Base-by-base conservation (phyloP, 2,113 vertebrate species). In the Acanthisitta chloris region DNA sequence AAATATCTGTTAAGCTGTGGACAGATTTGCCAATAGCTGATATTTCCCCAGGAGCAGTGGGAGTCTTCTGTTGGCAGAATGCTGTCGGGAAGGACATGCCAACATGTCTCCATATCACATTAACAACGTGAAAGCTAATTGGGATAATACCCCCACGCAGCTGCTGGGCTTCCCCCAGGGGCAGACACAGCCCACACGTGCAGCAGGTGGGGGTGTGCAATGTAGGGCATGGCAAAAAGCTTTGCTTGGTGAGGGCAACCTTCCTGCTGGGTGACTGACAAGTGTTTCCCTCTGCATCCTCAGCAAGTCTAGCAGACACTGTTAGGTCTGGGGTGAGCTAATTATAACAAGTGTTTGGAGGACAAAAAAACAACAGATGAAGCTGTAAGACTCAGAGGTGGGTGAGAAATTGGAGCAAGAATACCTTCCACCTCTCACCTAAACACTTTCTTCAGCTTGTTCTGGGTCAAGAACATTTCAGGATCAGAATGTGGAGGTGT, bases 81-180 rank as follows among this genome's bases (percentile, higher is more conserved):
- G 36, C 78, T 89, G 66, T 85, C 81, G 48, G 1, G 46, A 42
- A 81, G 95, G 82, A 93, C 91, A 83, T 16, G 62, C 92, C 91
- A 87, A 34, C 62, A 52, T 14, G 36, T 81, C 88, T 95, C 81
- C 6, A 14, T 25, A 45, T 40, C 17, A 3, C 64, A 12, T 11
- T 94, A 85, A 81, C 90, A 82, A 51, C 0, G 20, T 40, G 85
- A 82, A 78, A 77, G 65, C 43, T 74, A 83, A 92, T 91, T 12
- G 90, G 80, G 77, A 90, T 74, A 70, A 92, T 94, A 67, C 24
- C 83, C 92, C 81, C 90, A 77, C 17, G 3, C 73, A 94, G 82
- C 92, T 89, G 76, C 77, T 51, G 90, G 88, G 91, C 65, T 94
- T 96, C 92, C 93, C 93, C 71, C 86, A 14, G 83, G 67, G 95